These are phyloP conservation scores for Ophthalmolycus amberensis DNA, from an alignment of 2,113 vertebrate species.

Conservation along the genomic window DNA sequence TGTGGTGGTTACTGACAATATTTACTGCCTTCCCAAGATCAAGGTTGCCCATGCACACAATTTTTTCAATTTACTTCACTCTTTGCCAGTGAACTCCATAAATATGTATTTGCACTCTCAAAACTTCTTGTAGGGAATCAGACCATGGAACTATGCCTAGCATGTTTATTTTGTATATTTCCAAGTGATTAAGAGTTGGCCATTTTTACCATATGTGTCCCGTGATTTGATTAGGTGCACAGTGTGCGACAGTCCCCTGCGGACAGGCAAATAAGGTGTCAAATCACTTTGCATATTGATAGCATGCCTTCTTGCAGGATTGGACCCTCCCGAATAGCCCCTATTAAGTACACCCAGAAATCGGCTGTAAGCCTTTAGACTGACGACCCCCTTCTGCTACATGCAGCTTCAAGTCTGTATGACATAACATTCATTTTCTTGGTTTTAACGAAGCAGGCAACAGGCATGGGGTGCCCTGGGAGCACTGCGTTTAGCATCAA, in stretches of 20 bases:
- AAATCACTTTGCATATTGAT: constrained; percentile 51
- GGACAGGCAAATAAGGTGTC: constrained; percentile 55
- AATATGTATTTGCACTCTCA: constrained; percentile 34
- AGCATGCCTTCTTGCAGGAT: constrained; percentile 39
- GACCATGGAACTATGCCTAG: not conserved
- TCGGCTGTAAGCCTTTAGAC: constrained; percentile 49
- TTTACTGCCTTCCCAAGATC: constrained; percentile 50
- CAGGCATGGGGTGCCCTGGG: constrained; percentile 70
- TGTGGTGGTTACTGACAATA: constrained; percentile 38
- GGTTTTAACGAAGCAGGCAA: constrained; percentile 82
- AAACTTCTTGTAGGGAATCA: constrained; percentile 12
- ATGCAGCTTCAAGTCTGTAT: constrained; percentile 56
- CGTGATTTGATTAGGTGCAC: constrained; percentile 10
- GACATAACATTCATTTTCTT: constrained; percentile 82
- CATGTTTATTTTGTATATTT: constrained; percentile 19
- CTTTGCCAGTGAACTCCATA: constrained; percentile 6
- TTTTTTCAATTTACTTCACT: constrained; percentile 39
- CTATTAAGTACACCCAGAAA: constrained; percentile 64
- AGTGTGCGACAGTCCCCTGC: not conserved
- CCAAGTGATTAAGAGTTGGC: constrained; percentile 8
- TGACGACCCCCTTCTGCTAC: constrained; percentile 57
- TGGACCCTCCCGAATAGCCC: constrained; percentile 37
- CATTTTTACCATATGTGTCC: not conserved
- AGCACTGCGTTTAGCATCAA: constrained; percentile 80
- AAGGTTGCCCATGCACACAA: constrained; percentile 43